phyloP scores from a whole-genome alignment of 1,140 invertebrate genomes.

The Akabosia matsudoensis region DNA sequence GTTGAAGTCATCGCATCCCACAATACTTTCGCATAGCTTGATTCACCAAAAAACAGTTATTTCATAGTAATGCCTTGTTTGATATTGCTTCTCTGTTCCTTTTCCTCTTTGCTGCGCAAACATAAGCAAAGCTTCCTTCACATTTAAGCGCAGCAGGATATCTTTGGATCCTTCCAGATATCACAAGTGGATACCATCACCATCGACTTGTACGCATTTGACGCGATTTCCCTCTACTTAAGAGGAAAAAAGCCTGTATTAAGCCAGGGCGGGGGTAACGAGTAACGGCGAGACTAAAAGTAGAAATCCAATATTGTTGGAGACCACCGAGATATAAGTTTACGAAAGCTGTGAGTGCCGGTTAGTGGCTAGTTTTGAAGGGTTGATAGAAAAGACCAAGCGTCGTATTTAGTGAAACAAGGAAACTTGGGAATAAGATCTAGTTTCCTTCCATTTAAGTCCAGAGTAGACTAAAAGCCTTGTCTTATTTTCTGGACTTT shows the following conservation, averaged over 20 bases:
- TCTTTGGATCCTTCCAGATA: background rate
- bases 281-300: too few relatives aligned
- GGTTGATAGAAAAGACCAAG: background rate
- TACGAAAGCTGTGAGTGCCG: background rate
- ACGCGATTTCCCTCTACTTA: background rate
- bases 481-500: conserved; percentile 17
- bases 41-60: too few relatives aligned
- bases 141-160: background rate
- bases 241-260: background rate
- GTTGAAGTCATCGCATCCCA: too few relatives aligned
- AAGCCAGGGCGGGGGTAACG: background rate
- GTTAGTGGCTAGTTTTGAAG: background rate
- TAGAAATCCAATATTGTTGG: background rate
- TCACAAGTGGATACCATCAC: background rate
- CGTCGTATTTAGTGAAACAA: background rate
- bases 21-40: too few relatives aligned
- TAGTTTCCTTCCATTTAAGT: conserved; percentile 14
- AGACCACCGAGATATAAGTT: background rate
- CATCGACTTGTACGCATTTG: background rate
- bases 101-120: conserved; percentile 4
- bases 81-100: background rate
- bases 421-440: conserved; percentile 1
- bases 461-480: background rate
- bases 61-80: background rate
- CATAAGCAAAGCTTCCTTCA: background rate